Percentiles rank a stretch among this genome's conserved stretches.
Evolutionary conservation across 2,113 vertebrate species (phyloP).

Genomic region (Cromileptes altivelis): DNA sequence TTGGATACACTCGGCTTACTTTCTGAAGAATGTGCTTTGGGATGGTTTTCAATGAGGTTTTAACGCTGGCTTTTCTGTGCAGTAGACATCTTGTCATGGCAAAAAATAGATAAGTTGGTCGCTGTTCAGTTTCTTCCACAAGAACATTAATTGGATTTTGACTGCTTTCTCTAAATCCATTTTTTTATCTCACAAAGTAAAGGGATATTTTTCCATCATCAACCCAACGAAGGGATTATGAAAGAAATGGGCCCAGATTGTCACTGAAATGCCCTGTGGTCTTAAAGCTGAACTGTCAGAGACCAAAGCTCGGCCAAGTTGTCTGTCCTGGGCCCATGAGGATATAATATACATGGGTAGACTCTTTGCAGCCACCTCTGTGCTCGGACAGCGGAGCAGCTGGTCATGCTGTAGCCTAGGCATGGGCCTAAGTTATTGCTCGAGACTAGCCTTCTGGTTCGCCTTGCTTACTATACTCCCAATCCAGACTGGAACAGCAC

Average conservation of each 20-base stretch:
- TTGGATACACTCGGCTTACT: constrained; percentile 64
- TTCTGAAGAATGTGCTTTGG: constrained; percentile 54
- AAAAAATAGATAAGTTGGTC: constrained; percentile 41
- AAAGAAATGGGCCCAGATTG: constrained; percentile 67
- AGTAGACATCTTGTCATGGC: constrained; percentile 46
- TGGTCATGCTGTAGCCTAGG: constrained; percentile 75
- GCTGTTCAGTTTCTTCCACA: background rate
- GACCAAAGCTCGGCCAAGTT: constrained; percentile 63
- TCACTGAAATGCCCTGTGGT: constrained; percentile 82
- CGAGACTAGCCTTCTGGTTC: constrained; percentile 81
- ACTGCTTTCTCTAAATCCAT: constrained; percentile 25
- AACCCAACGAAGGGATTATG: constrained; percentile 67
- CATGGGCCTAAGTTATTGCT: constrained; percentile 83
- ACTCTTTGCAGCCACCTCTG: constrained; percentile 65
- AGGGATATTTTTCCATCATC: constrained; percentile 51
- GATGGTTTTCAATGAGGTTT: constrained; percentile 54
- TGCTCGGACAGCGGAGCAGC: constrained; percentile 65
- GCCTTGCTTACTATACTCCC: constrained; percentile 81
- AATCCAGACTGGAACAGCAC: constrained; percentile 87
- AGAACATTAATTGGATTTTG: constrained; percentile 55
- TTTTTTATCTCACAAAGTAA: constrained; percentile 29
- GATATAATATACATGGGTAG: constrained; percentile 75
- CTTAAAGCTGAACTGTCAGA: constrained; percentile 73
- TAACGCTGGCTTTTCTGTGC: constrained; percentile 19
- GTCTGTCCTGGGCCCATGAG: constrained; percentile 70